phyloP scores from a whole-genome alignment of 1,140 invertebrate species.

The Coenobita brevimanus region DNA sequence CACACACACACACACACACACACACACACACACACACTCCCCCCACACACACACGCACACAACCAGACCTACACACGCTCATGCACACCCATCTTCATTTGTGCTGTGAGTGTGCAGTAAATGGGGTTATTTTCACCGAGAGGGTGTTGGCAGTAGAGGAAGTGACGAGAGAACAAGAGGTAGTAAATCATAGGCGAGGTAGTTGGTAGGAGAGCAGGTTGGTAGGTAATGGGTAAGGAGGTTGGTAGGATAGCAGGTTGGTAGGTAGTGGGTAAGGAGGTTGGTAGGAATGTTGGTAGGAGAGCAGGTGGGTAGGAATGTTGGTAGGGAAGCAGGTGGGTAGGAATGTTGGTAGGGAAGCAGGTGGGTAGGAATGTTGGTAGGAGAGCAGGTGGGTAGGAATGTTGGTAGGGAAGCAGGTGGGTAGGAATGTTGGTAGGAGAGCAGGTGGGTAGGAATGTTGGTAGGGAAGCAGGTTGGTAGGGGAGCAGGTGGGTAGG shows the following conservation, averaged over 20 bases:
- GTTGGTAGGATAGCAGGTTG: background rate
- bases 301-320: too few species aligned
- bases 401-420: background rate
- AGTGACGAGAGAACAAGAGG: background rate
- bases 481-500: background rate
- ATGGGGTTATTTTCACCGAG: too few species aligned
- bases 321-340: too few species aligned
- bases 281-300: too few species aligned
- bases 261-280: too few species aligned
- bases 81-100: too few species aligned
- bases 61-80: too few species aligned
- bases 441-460: background rate
- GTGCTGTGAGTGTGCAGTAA: too few species aligned
- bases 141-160: background rate
- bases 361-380: background rate
- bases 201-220: background rate
- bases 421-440: background rate
- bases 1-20: too few species aligned
- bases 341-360: background rate
- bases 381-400: too few species aligned
- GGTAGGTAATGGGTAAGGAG: background rate
- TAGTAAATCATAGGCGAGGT: background rate
- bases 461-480: background rate
- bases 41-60: too few species aligned
- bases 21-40: too few species aligned